Evolutionary conservation across 2,888 invertebrate species (phyloP).

Genomic region (Rhamphomyia laevipes): DNA sequence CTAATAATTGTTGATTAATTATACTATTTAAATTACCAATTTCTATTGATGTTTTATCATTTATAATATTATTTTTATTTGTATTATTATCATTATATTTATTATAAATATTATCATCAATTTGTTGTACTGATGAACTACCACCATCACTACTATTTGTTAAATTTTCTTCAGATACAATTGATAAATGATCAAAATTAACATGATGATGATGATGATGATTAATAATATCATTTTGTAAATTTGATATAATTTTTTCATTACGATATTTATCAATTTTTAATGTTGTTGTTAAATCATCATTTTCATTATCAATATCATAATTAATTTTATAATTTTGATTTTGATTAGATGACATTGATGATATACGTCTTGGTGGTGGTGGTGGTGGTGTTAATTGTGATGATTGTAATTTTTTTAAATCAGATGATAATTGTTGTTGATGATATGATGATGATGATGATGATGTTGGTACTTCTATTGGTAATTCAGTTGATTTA

Average conservation of each 20-base stretch:
- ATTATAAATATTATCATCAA: constrained; percentile 16
- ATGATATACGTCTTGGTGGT: background rate
- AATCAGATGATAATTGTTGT: background rate
- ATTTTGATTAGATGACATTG: no score
- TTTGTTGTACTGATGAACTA: constrained; percentile 15
- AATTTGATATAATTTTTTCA: constrained; percentile 6
- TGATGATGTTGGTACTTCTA: background rate
- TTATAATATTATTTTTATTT: no score
- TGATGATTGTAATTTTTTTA: background rate
- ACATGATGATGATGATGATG: constrained; percentile 39
- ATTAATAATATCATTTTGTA: constrained; percentile 16
- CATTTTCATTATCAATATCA: constrained; percentile 1
- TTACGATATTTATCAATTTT: constrained; percentile 13
- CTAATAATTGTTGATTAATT: no score
- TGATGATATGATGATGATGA: background rate
- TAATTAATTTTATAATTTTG: no score
- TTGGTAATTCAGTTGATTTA: background rate
- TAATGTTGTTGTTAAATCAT: constrained; percentile 1
- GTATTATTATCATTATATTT: no score
- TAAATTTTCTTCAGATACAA: constrained; percentile 60
- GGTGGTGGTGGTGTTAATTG: background rate
- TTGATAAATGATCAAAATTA: constrained; percentile 60
- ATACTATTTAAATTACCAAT: no score
- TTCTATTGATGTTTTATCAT: no score
- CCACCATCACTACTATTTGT: constrained; percentile 31